These are phyloP conservation scores for Melanerpes aurifrons DNA, from an alignment of 2,113 vertebrate genomes.

Conservation along the genomic window DNA sequence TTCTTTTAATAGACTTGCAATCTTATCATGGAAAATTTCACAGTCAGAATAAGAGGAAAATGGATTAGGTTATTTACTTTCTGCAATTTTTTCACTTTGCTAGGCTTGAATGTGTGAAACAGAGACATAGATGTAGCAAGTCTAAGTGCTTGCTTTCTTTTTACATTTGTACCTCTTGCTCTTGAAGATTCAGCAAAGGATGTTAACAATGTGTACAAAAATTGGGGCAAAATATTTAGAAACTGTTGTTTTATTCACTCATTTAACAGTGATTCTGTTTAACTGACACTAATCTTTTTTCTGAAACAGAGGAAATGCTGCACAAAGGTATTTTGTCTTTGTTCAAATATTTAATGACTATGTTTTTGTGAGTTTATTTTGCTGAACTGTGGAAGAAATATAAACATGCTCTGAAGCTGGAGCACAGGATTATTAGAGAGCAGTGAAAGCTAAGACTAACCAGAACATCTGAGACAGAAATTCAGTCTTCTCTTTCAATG, in stretches of 20 bases:
- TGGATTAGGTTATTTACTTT: neutral
- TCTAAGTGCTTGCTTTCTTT: neutral
- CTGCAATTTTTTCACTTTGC: neutral
- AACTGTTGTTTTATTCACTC: neutral
- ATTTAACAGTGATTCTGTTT: neutral
- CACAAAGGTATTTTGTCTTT: neutral
- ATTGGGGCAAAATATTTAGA: neutral
- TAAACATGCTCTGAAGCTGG: neutral
- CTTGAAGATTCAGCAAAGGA: neutral
- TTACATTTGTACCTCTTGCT: neutral
- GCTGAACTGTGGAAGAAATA: neutral
- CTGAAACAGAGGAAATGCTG: neutral
- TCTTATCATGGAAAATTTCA: neutral
- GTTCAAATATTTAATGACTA: neutral
- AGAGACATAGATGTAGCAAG: neutral
- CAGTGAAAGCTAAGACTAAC: neutral
- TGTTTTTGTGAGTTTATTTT: conserved; percentile 4
- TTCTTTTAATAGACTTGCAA: neutral
- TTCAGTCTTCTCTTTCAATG: neutral
- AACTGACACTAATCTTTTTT: neutral
- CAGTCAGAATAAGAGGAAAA: neutral
- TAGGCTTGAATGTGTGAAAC: neutral
- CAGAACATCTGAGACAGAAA: neutral
- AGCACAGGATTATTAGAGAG: neutral
- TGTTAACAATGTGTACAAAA: neutral